Percentiles rank a stretch among this genome's conserved stretches.
phyloP scores from a whole-genome alignment of 2,113 vertebrate genomes.

The Ardeotis arabs region DNA sequence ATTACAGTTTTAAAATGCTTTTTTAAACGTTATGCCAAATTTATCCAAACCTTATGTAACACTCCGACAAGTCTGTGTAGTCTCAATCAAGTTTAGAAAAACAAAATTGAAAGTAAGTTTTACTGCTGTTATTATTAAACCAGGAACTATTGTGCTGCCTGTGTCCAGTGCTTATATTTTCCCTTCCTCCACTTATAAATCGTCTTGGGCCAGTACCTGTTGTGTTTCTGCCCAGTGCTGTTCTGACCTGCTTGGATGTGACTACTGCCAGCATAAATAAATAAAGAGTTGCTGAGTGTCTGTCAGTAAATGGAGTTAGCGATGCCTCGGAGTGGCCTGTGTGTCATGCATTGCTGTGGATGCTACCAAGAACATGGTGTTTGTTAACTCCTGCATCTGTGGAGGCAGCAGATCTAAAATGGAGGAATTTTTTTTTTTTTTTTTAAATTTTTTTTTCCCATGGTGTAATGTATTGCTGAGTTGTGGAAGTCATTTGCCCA shows the following conservation, averaged over 20 bases:
- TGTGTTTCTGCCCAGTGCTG: not conserved
- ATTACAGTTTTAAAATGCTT: rapidly evolving
- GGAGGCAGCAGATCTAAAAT: not conserved
- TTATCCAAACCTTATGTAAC: not conserved
- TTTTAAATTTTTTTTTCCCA: not conserved
- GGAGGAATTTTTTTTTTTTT: not conserved
- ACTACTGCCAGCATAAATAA: not conserved
- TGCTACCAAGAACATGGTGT: not conserved
- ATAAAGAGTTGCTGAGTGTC: not conserved
- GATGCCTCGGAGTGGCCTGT: not conserved
- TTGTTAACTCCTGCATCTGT: not conserved
- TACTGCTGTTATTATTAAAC: not conserved
- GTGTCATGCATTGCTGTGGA: not conserved
- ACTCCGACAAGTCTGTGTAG: not conserved
- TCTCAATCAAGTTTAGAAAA: not conserved
- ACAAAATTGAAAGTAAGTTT: not conserved
- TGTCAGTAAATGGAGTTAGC: not conserved
- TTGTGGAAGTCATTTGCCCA: not conserved
- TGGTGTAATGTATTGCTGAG: not conserved
- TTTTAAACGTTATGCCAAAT: not conserved
- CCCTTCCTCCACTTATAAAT: not conserved
- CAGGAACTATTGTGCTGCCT: not conserved
- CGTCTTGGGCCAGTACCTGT: not conserved
- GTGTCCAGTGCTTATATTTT: not conserved
- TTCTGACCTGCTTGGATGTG: not conserved